Percentiles rank a stretch among this genome's conserved stretches.
phyloP scores from a whole-genome alignment of 1,140 invertebrate species.

The Hylaeus volcanicus region DNA sequence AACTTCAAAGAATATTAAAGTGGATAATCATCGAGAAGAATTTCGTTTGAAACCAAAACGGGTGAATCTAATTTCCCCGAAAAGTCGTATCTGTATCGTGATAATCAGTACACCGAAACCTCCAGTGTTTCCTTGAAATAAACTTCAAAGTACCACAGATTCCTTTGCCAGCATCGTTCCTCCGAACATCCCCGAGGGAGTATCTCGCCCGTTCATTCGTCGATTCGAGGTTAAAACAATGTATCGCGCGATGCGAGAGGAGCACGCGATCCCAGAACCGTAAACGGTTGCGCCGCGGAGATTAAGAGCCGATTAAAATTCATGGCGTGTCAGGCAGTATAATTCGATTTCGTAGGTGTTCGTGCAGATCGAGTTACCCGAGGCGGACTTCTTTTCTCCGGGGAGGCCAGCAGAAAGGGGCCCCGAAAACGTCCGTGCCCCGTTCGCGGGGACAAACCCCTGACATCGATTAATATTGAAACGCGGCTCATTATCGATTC shows the following conservation, averaged over 20 bases:
- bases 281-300: conserved; percentile 26
- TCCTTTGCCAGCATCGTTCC: not conserved
- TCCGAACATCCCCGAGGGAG: conserved; percentile 2
- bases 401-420: not conserved
- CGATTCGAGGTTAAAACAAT: conserved; percentile 29
- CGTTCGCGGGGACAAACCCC: conserved; percentile 11
- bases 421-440: not conserved
- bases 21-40: no score
- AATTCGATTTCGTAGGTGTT: conserved; percentile 60
- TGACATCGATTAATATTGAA: conserved; percentile 50
- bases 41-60: no score
- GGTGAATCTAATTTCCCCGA: no score
- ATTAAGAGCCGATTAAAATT: conserved; percentile 58
- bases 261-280: conserved; percentile 36
- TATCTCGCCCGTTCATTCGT: no score
- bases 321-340: conserved; percentile 52
- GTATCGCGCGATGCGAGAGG: conserved; percentile 43
- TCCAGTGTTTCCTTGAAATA: no score
- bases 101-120: no score
- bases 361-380: conserved; percentile 54
- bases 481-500: conserved; percentile 54
- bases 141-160: no score
- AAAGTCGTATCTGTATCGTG: no score
- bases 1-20: no score
- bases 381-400: conserved; percentile 27